Base-by-base conservation (phyloP, 2,888 invertebrate species). In the Autographa gamma region DNA sequence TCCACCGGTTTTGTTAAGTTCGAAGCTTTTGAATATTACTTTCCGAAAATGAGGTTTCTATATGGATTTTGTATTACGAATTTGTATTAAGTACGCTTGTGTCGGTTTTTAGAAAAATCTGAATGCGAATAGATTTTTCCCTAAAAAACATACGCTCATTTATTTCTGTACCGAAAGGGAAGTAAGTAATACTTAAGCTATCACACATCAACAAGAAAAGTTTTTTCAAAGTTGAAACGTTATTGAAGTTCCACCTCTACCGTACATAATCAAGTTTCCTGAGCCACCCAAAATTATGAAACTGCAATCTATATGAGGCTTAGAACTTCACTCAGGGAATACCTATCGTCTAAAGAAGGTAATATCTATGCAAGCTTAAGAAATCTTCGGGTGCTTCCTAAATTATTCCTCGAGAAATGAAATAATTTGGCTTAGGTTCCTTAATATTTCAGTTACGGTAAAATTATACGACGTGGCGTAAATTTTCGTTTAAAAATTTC, bases 21-120 rank as follows among this genome's bases (percentile, higher is more conserved):
- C 64, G 71, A 73, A 77, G 77, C 78, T 88, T 90, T 90, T 88
- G 86, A 89, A 89, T 89, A 87, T 84, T 75, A 71, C 85, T 82
- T 78, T 73, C 61, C 66, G 56, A 68, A 74, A 71, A 79, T 77
- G 71, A 71, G 66, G 43, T 68, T 70, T 75, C 32, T 63, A 63
- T 73, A 74, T 69, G 60, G 52, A 73, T 65, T 77, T 38, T 70
- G 66, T 68, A 69, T 71, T 66, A 74, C 71, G 71, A 62, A 41
- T 43, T 63, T 70, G 31, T 31, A 5, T 11, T 62, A n/a, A 9
- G 16, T 56, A 54, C 25, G 34, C 48, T n/a, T n/a, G 48, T 48
- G 48, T n/a, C 48, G 66, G 56, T 14, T 67, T 69, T 66, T 62
- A 16, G 62, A 48, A 63, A 58, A 11, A 1, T 32, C 38, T 25